phyloP scores from a whole-genome alignment of 2,888 invertebrate species.

The Eulithis prunata region DNA sequence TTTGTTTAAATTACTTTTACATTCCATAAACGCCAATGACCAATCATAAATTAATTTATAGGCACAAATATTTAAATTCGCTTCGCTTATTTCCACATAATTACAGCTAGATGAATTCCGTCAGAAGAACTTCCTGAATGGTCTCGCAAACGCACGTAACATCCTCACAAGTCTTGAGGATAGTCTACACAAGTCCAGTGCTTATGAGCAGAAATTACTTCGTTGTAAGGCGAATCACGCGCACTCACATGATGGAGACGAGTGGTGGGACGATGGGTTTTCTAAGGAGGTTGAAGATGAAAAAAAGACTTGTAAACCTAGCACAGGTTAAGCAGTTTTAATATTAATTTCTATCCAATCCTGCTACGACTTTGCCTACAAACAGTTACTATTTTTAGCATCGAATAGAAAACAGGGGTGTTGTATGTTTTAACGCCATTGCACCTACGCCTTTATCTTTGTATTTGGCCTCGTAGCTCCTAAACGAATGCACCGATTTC shows the following conservation, averaged over 20 bases:
- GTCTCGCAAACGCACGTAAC: slow-evolving; percentile 62
- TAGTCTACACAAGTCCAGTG: slow-evolving; percentile 62
- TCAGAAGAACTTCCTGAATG: slow-evolving; percentile 59
- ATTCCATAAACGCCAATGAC: too few relatives aligned
- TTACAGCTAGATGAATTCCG: slow-evolving; percentile 41
- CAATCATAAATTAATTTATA: too few relatives aligned
- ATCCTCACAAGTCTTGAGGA: slow-evolving; percentile 61
- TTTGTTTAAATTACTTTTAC: too few relatives aligned
- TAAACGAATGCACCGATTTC: too few relatives aligned
- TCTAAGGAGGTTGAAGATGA: slow-evolving; percentile 49
- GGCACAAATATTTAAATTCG: neutral
- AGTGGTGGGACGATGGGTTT: slow-evolving; percentile 56
- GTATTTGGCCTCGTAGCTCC: too few relatives aligned
- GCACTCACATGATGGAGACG: slow-evolving; percentile 55
- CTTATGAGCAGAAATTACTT: slow-evolving; percentile 63
- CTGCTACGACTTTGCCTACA: too few relatives aligned
- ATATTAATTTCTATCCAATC: too few relatives aligned
- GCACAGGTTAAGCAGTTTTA: slow-evolving; percentile 11
- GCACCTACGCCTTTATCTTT: too few relatives aligned
- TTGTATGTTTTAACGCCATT: too few relatives aligned
- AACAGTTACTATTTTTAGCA: too few relatives aligned
- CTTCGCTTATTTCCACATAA: neutral
- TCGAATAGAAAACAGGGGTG: too few relatives aligned
- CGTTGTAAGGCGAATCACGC: slow-evolving; percentile 60
- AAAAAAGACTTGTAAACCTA: slow-evolving; percentile 37